Percentiles rank a stretch among this genome's conserved stretches.
These are phyloP conservation scores for Argopecten irradians DNA, from an alignment of 1,140 invertebrate species.

Conservation along the genomic window DNA sequence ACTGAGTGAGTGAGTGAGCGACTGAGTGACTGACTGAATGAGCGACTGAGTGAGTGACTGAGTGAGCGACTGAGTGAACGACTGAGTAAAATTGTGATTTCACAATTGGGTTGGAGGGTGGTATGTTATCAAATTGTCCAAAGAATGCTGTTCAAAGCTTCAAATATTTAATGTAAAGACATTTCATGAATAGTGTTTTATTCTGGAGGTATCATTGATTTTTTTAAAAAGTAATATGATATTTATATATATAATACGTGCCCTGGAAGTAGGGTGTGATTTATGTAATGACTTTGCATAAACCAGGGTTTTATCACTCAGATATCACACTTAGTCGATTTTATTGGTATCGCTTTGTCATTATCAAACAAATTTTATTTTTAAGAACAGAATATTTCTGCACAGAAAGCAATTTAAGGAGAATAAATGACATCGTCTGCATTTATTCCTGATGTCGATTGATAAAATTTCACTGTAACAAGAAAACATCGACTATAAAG, in stretches of 20 bases:
- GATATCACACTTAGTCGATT: background rate
- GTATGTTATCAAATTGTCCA: no score
- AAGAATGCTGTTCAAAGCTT: no score
- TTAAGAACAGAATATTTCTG: background rate
- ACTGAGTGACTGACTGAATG: background rate
- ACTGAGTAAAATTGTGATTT: background rate
- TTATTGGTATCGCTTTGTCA: background rate
- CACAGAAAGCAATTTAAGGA: background rate
- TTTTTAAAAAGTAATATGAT: no score
- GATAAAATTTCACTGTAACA: slow-evolving; percentile 1
- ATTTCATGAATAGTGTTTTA: no score
- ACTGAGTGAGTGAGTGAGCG: no score
- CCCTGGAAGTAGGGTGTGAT: background rate
- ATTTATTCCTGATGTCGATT: background rate
- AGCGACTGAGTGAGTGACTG: background rate
- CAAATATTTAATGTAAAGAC: no score
- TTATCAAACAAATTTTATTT: background rate
- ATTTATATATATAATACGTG: no score
- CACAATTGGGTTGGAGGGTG: no score
- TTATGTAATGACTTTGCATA: background rate
- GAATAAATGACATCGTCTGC: background rate
- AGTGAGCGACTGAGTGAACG: background rate
- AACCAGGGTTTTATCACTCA: background rate
- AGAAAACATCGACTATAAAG: background rate
- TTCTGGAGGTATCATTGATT: no score